Percentiles rank a stretch among this genome's conserved stretches.
phyloP scores from a whole-genome alignment of 2,888 invertebrate species.

The Gisinianus flammeolus region DNA sequence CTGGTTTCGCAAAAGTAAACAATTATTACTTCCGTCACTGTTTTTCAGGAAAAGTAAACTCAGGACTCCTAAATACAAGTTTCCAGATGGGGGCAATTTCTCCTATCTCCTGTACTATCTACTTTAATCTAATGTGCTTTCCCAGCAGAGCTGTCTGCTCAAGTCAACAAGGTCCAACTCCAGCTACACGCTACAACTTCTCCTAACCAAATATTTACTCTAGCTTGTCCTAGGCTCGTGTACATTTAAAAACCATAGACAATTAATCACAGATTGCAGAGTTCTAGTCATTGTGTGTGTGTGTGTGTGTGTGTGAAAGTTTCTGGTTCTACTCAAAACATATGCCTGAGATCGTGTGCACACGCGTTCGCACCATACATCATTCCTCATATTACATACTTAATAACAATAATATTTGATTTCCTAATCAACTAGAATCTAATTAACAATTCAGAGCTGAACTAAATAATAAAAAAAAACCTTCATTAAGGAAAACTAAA shows the following conservation, averaged over 20 bases:
- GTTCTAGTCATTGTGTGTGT: too few species aligned
- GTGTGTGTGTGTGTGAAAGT: too few species aligned
- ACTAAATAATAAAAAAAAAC: background rate
- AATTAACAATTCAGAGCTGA: background rate
- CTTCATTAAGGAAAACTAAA: too few species aligned
- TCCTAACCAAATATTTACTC: background rate
- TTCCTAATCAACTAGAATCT: background rate
- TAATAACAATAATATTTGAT: background rate
- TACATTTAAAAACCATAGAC: background rate
- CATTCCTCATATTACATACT: too few species aligned
- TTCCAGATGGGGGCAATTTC: background rate
- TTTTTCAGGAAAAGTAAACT: background rate
- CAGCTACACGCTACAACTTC: too few species aligned
- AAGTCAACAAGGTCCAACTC: too few species aligned
- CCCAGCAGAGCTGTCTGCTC: background rate
- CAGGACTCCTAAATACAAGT: background rate
- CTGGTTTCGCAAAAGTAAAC: too few species aligned
- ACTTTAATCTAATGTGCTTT: too few species aligned
- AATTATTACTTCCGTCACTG: too few species aligned
- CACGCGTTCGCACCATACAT: too few species aligned
- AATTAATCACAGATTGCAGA: background rate
- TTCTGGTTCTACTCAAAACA: too few species aligned
- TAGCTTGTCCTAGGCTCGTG: background rate
- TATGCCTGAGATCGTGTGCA: too few species aligned
- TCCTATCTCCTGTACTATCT: background rate